Conservation (phyloP, 2,888 invertebrate species). For the Ormyrus thymus region DNA sequence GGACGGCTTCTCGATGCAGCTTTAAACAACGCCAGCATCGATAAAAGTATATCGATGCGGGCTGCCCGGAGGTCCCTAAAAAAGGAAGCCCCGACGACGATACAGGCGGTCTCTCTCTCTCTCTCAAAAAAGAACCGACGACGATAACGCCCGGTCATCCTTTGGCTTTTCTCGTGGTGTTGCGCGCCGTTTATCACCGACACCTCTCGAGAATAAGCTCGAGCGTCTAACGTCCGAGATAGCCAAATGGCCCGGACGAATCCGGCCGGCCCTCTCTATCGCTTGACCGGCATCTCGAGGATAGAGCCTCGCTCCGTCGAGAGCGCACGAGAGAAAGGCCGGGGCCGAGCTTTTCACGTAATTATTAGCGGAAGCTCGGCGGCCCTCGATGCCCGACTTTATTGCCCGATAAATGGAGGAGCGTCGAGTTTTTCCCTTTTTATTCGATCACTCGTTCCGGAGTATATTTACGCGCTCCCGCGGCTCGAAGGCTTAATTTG, state of each 20-base stretch:
- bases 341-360: too few species aligned
- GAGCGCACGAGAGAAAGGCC: not conserved
- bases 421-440: too few species aligned
- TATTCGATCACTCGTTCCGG: too few species aligned
- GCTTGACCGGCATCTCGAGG: slow-evolving; percentile 59
- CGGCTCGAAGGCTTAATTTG: too few species aligned
- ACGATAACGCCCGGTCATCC: slow-evolving; percentile 52
- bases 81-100: too few species aligned
- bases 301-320: slow-evolving; percentile 46
- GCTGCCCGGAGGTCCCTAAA: too few species aligned
- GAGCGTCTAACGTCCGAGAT: slow-evolving; percentile 61
- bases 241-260: slow-evolving; percentile 67
- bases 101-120: not conserved
- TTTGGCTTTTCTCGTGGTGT: slow-evolving; percentile 28
- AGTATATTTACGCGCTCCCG: too few species aligned
- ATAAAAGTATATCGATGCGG: not conserved
- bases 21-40: slow-evolving; percentile 2
- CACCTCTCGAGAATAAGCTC: slow-evolving; percentile 24
- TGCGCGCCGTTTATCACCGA: slow-evolving; percentile 45
- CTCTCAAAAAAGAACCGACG: not conserved
- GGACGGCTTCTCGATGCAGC: not conserved
- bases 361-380: too few species aligned
- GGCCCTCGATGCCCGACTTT: too few species aligned
- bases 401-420: too few species aligned
- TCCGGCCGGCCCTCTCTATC: slow-evolving; percentile 58